Evolutionary conservation across 2,113 vertebrate species (phyloP).

Genomic region (Daboia siamensis): DNA sequence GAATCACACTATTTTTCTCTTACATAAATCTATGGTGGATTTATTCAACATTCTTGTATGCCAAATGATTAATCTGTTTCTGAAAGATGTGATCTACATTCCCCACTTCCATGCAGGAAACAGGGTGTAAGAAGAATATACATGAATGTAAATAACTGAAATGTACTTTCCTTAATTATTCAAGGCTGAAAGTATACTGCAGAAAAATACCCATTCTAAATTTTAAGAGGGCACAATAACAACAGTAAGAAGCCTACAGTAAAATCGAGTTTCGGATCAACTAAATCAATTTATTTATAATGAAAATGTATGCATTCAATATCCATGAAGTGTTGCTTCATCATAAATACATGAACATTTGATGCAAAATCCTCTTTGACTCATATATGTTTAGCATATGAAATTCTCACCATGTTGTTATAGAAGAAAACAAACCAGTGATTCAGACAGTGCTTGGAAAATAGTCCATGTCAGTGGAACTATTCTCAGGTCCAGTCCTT

Average conservation of each 20-base stretch:
- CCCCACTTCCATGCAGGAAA: background rate
- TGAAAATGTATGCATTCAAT: background rate
- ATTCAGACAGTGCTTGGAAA: background rate
- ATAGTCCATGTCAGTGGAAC: background rate
- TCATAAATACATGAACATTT: background rate
- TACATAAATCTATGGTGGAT: background rate
- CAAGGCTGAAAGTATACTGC: background rate
- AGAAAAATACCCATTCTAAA: background rate
- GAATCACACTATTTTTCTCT: background rate
- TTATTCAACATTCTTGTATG: background rate
- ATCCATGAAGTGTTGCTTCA: background rate
- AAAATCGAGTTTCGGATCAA: background rate
- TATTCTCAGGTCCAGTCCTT: background rate
- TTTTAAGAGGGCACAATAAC: background rate
- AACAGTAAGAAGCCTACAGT: background rate
- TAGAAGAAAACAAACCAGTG: background rate
- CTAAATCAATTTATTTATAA: background rate
- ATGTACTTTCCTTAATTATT: background rate
- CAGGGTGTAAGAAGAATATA: background rate
- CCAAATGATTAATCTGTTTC: background rate
- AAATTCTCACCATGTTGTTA: background rate
- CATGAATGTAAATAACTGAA: background rate
- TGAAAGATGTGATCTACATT: background rate
- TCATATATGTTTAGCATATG: background rate
- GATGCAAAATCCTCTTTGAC: background rate